Conservation (phyloP, 2,113 vertebrate genomes). For the Butastur rufipennis region DNA sequence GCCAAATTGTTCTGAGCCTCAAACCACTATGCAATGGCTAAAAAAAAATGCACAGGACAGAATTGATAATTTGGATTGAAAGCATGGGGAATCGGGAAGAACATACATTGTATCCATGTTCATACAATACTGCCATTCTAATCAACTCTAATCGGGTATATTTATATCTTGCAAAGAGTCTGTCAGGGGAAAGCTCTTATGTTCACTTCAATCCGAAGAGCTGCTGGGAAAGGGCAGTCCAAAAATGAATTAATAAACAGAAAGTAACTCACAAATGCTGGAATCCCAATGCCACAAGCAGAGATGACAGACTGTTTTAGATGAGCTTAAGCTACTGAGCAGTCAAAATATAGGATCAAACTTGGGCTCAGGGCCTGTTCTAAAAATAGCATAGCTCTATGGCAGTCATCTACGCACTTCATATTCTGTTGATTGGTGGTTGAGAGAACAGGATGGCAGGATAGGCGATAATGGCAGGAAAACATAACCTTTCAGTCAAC, state of each 20-base stretch:
- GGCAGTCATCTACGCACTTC: background rate
- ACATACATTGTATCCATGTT: background rate
- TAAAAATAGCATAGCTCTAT: background rate
- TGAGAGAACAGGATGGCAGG: background rate
- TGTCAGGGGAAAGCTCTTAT: background rate
- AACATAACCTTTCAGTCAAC: background rate
- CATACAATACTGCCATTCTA: background rate
- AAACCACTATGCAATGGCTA: background rate
- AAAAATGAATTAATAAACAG: background rate
- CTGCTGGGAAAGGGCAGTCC: background rate
- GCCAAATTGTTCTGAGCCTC: background rate
- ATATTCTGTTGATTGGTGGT: background rate
- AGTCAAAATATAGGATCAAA: background rate
- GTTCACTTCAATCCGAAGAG: background rate
- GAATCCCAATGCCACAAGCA: background rate
- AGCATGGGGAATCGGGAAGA: background rate
- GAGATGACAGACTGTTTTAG: background rate
- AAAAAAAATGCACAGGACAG: background rate
- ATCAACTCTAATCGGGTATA: background rate
- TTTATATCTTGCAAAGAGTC: background rate
- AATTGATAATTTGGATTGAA: background rate
- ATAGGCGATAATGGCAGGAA: background rate
- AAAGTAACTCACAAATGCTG: background rate
- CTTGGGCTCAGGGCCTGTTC: background rate
- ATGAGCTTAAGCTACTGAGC: background rate